Evolutionary conservation across 1,140 invertebrate species (phyloP).

Genomic region (Drosophila persimilis): DNA sequence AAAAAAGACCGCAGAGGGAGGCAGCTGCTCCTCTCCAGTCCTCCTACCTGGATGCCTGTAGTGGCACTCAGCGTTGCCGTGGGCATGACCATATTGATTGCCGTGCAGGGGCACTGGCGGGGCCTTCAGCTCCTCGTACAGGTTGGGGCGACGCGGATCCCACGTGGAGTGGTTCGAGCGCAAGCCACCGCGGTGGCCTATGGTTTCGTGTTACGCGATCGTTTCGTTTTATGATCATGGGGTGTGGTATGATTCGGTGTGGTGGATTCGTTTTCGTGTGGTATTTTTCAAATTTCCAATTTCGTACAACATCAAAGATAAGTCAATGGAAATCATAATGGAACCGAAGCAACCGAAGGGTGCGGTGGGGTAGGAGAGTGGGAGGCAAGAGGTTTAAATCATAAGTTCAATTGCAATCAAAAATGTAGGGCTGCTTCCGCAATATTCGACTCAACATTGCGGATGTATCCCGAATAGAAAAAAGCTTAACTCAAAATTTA

Average conservation of each 20-base stretch:
- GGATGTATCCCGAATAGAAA: slow-evolving; percentile 18
- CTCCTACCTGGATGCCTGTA: slow-evolving; percentile 85
- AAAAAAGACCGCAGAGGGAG: slow-evolving; percentile 27
- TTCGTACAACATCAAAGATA: slow-evolving; percentile 74
- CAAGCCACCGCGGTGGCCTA: slow-evolving; percentile 81
- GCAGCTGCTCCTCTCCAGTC: slow-evolving; percentile 25
- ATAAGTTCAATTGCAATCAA: slow-evolving; percentile 30
- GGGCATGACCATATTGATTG: slow-evolving; percentile 76
- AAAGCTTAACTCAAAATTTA: slow-evolving; percentile 7
- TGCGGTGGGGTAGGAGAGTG: slow-evolving; percentile 43
- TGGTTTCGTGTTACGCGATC: not conserved
- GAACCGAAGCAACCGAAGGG: slow-evolving; percentile 55
- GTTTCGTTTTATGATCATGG: slow-evolving; percentile 29
- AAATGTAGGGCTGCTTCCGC: slow-evolving; percentile 1
- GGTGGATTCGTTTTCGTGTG: slow-evolving; percentile 47
- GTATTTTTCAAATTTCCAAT: slow-evolving; percentile 71
- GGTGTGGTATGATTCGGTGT: slow-evolving; percentile 23
- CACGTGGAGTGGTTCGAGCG: slow-evolving; percentile 91
- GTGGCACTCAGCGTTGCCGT: slow-evolving; percentile 86
- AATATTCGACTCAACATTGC: not conserved
- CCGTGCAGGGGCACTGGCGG: slow-evolving; percentile 84
- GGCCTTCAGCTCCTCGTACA: slow-evolving; percentile 91
- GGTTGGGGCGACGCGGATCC: slow-evolving; percentile 92
- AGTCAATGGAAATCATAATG: slow-evolving; percentile 62
- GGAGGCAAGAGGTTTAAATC: slow-evolving; percentile 39